Evolutionary conservation across 2,888 invertebrate species (phyloP), one percentile per base, ranked within the genome.

Genomic region (Argyra leucocephala): DNA sequence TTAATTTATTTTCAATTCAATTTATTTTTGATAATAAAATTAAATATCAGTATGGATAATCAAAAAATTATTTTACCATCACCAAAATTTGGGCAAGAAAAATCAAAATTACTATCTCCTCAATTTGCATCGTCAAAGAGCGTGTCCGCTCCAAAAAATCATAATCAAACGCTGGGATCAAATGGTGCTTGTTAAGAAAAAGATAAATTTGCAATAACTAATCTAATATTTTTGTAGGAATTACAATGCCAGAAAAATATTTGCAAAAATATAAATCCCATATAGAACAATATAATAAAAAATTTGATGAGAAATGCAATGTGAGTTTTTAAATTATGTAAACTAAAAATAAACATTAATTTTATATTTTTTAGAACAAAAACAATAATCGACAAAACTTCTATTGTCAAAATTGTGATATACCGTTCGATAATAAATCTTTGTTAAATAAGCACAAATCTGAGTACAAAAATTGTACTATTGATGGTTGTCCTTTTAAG

Each of bases 351-450:
- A n/a, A 58, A 58, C n/a, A 6, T 21, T 57, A n/a, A 58, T 1
- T 58, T 21, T 58, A 22, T 22, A 58, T 22, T 60, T 12, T 60
- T 24, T 60, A 60, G 22, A 60, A 15, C 22, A 22, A 18, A 15
- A 57, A 63, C 10, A 24, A 22, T n/a, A 18, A 18, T 18, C 60
- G 66, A 0, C 68, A 69, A 1, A 69, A 81, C 60, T 81, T 82
- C 73, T 86, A 83, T 78, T 91, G 91, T 79, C 90, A 91, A 74
- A 83, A 87, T n/a, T 96, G 95, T 78, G 91, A 93, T 72, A 83
- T 88, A 74, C 85, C 87, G 15, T 91, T 92, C 76, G 78, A 81
- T 64, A 82, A 83, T 0, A 73, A 81, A 64, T 82, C 84, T 24
- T 81, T 84, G 66, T 84, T 89, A 66, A 79, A 84, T 62, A 82